These are phyloP conservation scores for Acyrthosiphon pisum DNA, from an alignment of 1,140 invertebrate genomes.

Conservation along the genomic window DNA sequence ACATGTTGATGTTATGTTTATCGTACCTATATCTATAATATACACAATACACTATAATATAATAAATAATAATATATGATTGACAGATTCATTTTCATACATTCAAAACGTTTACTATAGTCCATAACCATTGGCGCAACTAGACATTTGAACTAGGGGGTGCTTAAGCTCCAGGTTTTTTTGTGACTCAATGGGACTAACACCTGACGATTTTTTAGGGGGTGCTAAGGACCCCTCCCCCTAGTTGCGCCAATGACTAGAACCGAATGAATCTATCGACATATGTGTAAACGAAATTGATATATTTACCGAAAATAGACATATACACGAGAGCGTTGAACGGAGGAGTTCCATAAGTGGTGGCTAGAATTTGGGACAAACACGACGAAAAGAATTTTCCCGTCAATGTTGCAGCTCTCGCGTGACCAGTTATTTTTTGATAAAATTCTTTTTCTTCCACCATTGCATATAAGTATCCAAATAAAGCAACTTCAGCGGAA, in stretches of 20 bases:
- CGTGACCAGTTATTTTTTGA: slow-evolving; percentile 75
- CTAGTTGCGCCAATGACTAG: no score
- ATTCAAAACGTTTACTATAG: neutral
- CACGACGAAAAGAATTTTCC: slow-evolving; percentile 53
- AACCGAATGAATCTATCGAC: neutral
- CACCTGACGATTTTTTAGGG: no score
- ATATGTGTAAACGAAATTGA: neutral
- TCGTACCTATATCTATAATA: neutral
- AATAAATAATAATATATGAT: neutral
- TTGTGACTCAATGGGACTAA: no score
- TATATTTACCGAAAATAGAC: slow-evolving; percentile 45
- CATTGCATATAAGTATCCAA: slow-evolving; percentile 92
- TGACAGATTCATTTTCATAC: neutral
- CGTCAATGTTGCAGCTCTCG: slow-evolving; percentile 44
- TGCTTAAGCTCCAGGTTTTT: no score
- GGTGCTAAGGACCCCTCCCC: no score
- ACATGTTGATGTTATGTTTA: neutral
- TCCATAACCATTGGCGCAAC: no score
- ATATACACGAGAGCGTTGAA: slow-evolving; percentile 31
- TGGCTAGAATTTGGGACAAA: slow-evolving; percentile 46
- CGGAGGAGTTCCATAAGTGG: neutral
- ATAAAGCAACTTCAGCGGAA: slow-evolving; percentile 90
- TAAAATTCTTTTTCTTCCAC: slow-evolving; percentile 76
- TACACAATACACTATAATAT: no score
- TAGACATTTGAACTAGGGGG: no score